Evolutionary conservation across 2,797 vertebrate genomes (phyloP).

Genomic region (Onychomys leucogaster): DNA sequence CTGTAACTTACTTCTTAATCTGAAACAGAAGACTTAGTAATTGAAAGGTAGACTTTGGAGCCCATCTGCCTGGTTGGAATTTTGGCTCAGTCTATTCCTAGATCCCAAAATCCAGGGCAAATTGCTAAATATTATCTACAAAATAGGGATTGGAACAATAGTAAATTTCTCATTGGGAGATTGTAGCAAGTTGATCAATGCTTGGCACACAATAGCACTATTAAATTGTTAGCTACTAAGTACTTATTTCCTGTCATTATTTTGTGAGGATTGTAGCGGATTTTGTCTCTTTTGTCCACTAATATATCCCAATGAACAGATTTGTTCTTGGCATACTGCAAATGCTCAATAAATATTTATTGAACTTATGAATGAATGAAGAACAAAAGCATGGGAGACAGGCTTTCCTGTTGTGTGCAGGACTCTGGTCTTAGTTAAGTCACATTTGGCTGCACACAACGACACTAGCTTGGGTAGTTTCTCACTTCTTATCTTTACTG

Average conservation of each 20-base stretch:
- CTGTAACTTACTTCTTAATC: not conserved
- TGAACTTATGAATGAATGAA: conserved; percentile 25
- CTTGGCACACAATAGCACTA: not conserved
- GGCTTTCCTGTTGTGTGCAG: not conserved
- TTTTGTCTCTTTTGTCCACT: conserved; percentile 59
- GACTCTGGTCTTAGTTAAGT: not conserved
- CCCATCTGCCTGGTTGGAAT: not conserved
- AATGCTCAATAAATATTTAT: conserved; percentile 60
- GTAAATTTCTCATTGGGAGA: conserved; percentile 36
- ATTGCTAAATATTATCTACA: conserved; percentile 37
- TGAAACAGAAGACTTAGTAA: not conserved
- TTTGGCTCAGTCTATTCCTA: not conserved
- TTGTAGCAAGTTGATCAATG: conserved; percentile 24
- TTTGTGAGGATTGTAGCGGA: conserved; percentile 6
- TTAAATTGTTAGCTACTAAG: conserved; percentile 37
- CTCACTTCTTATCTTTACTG: not conserved
- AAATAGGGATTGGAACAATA: conserved; percentile 36
- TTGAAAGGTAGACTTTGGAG: not conserved
- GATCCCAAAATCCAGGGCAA: conserved; percentile 7
- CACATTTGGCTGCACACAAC: not conserved
- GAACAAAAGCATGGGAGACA: conserved; percentile 5
- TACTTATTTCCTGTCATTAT: conserved; percentile 32
- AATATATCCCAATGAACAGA: not conserved
- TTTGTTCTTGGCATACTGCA: conserved; percentile 35
- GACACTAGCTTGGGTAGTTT: not conserved